Conservation (phyloP, 2,888 invertebrate genomes). For the Neoscelio sp. region DNA sequence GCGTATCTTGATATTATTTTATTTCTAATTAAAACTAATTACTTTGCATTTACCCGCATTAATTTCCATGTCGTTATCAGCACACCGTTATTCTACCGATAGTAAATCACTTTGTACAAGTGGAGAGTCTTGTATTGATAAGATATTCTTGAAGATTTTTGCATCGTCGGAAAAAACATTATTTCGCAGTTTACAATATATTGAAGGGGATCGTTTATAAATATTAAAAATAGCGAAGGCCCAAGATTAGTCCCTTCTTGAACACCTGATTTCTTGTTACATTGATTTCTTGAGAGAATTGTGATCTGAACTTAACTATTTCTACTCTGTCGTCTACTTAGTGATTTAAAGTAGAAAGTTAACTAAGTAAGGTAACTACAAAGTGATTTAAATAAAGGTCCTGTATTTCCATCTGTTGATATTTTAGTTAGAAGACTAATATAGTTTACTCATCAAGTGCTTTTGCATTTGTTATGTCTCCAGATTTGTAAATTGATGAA, state of each 20-base stretch:
- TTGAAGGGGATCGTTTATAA: neutral
- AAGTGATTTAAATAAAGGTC: neutral
- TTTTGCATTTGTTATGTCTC: neutral
- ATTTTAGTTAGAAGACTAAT: no score
- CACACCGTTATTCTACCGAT: neutral
- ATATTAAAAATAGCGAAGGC: neutral
- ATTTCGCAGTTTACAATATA: neutral
- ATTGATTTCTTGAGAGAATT: neutral
- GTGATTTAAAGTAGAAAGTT: no score
- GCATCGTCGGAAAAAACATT: neutral
- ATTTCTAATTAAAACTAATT: neutral
- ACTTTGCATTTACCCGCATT: neutral
- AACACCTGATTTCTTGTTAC: slow-evolving; percentile 2
- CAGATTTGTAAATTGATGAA: neutral
- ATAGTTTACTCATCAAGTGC: no score
- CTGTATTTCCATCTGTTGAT: no score
- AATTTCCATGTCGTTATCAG: neutral
- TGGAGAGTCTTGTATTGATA: neutral
- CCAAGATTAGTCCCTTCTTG: neutral
- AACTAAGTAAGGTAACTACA: no score
- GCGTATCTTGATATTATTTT: no score
- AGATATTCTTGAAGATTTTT: neutral
- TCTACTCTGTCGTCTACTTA: no score
- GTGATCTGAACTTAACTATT: neutral
- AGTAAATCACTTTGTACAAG: neutral